These are phyloP conservation scores for Zaprionus ghesquierei DNA, from an alignment of 1,140 invertebrate genomes.

Conservation along the genomic window DNA sequence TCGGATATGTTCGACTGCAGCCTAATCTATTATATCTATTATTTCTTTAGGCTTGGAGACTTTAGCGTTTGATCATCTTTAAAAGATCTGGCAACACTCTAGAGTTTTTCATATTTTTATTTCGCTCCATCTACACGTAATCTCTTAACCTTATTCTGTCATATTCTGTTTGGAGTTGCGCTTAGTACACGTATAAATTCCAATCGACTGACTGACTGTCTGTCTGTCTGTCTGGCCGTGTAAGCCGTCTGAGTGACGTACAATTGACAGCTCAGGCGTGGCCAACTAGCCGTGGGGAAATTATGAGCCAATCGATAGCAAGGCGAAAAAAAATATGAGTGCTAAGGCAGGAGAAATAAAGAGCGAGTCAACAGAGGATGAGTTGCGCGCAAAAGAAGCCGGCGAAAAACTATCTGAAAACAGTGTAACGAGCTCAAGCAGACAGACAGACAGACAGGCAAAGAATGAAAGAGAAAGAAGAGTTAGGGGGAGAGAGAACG, in stretches of 20 bases:
- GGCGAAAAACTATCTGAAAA: slow-evolving; percentile 24
- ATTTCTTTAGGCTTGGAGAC: no score
- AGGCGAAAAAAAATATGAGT: slow-evolving; percentile 1
- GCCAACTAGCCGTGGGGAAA: slow-evolving; percentile 39
- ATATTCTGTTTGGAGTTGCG: neutral
- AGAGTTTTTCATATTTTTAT: neutral
- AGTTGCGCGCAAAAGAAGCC: neutral
- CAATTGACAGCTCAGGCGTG: slow-evolving; percentile 27
- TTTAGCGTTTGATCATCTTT: no score
- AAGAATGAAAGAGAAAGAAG: no score
- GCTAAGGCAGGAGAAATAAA: neutral
- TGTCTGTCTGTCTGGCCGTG: neutral
- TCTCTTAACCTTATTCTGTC: neutral
- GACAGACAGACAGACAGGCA: slow-evolving; percentile 5
- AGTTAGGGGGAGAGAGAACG: neutral
- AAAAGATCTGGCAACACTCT: neutral
- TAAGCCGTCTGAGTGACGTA: slow-evolving; percentile 16
- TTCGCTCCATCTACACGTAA: neutral
- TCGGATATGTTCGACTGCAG: no score
- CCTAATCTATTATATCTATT: no score
- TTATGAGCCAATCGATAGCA: slow-evolving; percentile 44
- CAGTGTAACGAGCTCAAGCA: slow-evolving; percentile 6
- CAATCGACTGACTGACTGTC: slow-evolving; percentile 5
- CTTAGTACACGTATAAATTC: neutral
- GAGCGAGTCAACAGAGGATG: no score